Conservation (phyloP, 2,888 invertebrate species). For the Plebejus anna region DNA sequence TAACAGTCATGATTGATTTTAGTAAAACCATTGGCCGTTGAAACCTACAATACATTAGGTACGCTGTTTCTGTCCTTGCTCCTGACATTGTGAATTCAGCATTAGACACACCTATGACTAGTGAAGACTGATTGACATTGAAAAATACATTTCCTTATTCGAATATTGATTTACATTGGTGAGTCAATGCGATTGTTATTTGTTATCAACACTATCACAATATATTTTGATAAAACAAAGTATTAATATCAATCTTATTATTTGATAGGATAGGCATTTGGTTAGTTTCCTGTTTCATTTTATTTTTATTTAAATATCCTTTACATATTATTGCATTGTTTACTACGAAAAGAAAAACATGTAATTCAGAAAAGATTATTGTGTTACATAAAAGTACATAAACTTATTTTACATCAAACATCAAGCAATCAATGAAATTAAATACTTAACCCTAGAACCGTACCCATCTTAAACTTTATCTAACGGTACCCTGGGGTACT, state of each 20-base stretch:
- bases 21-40: not conserved
- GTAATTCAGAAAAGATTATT: not conserved
- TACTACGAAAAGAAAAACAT: too few relatives aligned
- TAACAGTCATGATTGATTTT: not conserved
- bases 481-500: too few relatives aligned
- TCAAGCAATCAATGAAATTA: not conserved
- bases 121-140: slow-evolving; percentile 35
- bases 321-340: too few relatives aligned
- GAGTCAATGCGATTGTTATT: not conserved
- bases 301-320: not conserved
- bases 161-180: slow-evolving; percentile 14
- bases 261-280: not conserved
- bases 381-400: not conserved
- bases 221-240: not conserved
- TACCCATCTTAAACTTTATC: too few relatives aligned
- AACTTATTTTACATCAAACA: not conserved
- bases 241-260: not conserved
- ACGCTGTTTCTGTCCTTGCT: slow-evolving; percentile 44
- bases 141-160: slow-evolving; percentile 20
- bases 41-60: not conserved
- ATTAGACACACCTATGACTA: slow-evolving; percentile 25
- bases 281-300: not conserved
- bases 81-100: slow-evolving; percentile 45
- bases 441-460: too few relatives aligned
- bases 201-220: not conserved